A percentile compares a stretch with the other conserved stretches of the same genome.
Evolutionary conservation across 2,888 invertebrate species (phyloP).

Genomic region (Synergus laeviventris): DNA sequence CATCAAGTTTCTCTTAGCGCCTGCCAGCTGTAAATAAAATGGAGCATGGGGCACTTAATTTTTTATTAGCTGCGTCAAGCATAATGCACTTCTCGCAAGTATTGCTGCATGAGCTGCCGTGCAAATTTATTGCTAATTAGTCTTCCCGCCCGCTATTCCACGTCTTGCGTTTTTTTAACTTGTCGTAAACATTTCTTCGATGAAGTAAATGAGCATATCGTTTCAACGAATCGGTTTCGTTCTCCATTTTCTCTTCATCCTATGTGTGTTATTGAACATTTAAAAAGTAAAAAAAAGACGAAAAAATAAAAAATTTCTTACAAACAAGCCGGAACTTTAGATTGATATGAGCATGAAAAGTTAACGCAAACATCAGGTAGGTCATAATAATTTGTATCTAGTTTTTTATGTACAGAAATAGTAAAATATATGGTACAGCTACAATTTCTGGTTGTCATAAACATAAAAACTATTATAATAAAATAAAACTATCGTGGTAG

Average conservation of each 20-base stretch:
- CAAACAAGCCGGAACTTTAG: background rate
- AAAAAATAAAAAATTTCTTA: background rate
- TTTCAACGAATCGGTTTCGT: background rate
- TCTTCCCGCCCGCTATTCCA: background rate
- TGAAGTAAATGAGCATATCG: background rate
- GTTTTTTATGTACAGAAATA: too few species aligned
- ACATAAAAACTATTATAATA: too few species aligned
- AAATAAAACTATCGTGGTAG: too few species aligned
- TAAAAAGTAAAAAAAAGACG: background rate
- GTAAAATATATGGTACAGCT: too few species aligned
- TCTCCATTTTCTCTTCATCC: background rate
- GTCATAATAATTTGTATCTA: too few species aligned
- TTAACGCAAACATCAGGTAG: too few species aligned
- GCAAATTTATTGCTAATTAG: slow-evolving; percentile 9
- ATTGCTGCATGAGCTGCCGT: background rate
- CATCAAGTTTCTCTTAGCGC: background rate
- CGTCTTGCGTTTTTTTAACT: background rate
- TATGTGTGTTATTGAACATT: background rate
- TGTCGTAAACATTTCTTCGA: background rate
- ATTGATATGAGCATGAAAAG: too few species aligned
- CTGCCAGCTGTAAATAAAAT: background rate
- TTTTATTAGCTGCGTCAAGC: background rate
- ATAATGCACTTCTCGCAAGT: background rate
- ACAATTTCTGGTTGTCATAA: too few species aligned
- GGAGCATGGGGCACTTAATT: background rate